Conservation (phyloP, 2,797 vertebrate genomes). For the Arrhamphus sclerolepis region DNA sequence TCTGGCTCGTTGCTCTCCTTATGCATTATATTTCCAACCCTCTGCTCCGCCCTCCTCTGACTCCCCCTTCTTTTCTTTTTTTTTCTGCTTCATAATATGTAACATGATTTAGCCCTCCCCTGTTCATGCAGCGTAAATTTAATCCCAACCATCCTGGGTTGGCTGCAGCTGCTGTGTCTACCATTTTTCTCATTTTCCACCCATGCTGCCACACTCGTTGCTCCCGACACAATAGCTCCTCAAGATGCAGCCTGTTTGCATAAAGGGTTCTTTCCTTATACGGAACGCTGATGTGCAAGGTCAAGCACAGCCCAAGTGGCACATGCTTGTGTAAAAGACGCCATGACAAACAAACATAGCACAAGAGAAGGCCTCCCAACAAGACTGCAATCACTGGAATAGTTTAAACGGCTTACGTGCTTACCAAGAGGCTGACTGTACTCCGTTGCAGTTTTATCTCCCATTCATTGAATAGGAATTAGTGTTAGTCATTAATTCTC, state of each 20-base stretch:
- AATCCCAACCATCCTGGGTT: slow-evolving; percentile 72
- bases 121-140: slow-evolving; percentile 79
- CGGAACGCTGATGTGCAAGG: slow-evolving; percentile 66
- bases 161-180: slow-evolving; percentile 63
- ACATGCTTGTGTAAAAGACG: slow-evolving; percentile 45
- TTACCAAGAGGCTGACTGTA: slow-evolving; percentile 32
- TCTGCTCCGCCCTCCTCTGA: slow-evolving; percentile 42
- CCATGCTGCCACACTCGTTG: slow-evolving; percentile 51
- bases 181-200: slow-evolving; percentile 49
- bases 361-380: slow-evolving; percentile 38
- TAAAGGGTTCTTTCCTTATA: slow-evolving; percentile 56
- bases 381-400: slow-evolving; percentile 40
- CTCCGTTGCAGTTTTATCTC: slow-evolving; percentile 35
- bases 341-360: slow-evolving; percentile 44
- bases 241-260: slow-evolving; percentile 63
- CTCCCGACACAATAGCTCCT: slow-evolving; percentile 65
- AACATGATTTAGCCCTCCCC: slow-evolving; percentile 76
- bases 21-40: slow-evolving; percentile 72
- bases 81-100: slow-evolving; percentile 74
- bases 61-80: slow-evolving; percentile 19
- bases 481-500: slow-evolving; percentile 41
- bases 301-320: slow-evolving; percentile 61
- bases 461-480: slow-evolving; percentile 49
- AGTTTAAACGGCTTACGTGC: slow-evolving; percentile 37
- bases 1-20: slow-evolving; percentile 70